Conservation (phyloP, 2,797 vertebrate species). For the Platalea minor region DNA sequence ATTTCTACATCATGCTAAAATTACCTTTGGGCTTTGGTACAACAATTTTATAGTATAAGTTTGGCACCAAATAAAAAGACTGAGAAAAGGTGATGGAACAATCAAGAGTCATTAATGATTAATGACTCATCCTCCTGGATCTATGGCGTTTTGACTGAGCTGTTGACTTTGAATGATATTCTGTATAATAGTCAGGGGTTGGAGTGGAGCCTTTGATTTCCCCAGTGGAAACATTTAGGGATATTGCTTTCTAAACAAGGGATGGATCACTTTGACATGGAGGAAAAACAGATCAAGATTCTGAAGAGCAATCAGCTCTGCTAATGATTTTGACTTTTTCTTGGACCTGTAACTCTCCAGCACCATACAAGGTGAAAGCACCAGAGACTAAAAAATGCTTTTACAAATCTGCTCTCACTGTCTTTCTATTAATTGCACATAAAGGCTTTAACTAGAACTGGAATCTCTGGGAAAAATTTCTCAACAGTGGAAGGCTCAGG, state of each 20-base stretch:
- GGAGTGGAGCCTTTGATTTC: conserved; percentile 19
- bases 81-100: conserved; percentile 14
- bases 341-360: not conserved
- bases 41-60: not conserved
- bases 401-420: not conserved
- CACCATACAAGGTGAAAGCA: not conserved
- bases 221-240: not conserved
- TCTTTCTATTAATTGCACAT: not conserved
- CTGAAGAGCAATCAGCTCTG: not conserved
- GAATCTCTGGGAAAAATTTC: not conserved
- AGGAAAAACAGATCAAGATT: conserved; percentile 8
- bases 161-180: conserved; percentile 13
- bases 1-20: not conserved
- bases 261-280: not conserved
- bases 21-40: not conserved
- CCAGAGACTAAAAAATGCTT: not conserved
- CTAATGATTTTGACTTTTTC: not conserved
- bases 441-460: not conserved
- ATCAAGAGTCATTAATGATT: conserved; percentile 37
- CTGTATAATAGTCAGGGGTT: not conserved
- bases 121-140: conserved; percentile 5
- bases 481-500: not conserved
- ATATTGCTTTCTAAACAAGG: conserved; percentile 35
- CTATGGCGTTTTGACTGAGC: not conserved
- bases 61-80: conserved; percentile 1